Evolutionary conservation across 2,797 vertebrate genomes (phyloP), one percentile per base, ranked within the genome.

Genomic region (Pagetopsis macropterus): DNA sequence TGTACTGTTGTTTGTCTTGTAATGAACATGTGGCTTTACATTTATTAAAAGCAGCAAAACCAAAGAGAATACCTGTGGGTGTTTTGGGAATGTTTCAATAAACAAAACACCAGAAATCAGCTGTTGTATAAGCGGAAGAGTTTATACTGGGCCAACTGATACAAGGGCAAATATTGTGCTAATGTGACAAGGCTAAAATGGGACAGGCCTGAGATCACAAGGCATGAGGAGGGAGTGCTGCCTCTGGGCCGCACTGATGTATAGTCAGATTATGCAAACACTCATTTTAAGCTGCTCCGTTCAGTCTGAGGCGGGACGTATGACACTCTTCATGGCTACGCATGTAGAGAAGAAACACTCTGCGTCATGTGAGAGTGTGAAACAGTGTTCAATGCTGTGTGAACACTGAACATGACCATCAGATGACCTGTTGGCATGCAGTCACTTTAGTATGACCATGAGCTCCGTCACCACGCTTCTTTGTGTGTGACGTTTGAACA

Each of bases 131-230:
- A 65, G 15, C 14, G 2, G 15, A 77, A 54, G 52, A 69, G 72
- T 65, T 82, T 72, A 65, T 52, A 69, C 70, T 77, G 68, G 75
- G 74, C 84, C 73, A 71, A 84, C 45, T 57, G 81, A 87, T 86
- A 72, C 7, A 13, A 78, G 84, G 65, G 65, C 62, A 77, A 85
- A 83, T 72, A 68, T 76, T 72, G 79, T 71, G 81, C 88, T 74
- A 82, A 89, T 87, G 72, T 74, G 76, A 91, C 83, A 75, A 85
- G 85, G 62, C 73, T 68, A 61, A 74, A 86, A 90, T 88, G 86
- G 85, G 88, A 92, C 65, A 90, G 60, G 75, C 75, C 81, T 76
- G 75, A 75, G 63, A 91, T 93, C 92, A 93, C 82, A 86, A 92
- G 89, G 78, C 80, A 70, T n/a, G 48, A 73, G 61, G 73, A 64